Evolutionary conservation across 2,888 invertebrate species (phyloP).

Genomic region (Aspidiotus destructor): DNA sequence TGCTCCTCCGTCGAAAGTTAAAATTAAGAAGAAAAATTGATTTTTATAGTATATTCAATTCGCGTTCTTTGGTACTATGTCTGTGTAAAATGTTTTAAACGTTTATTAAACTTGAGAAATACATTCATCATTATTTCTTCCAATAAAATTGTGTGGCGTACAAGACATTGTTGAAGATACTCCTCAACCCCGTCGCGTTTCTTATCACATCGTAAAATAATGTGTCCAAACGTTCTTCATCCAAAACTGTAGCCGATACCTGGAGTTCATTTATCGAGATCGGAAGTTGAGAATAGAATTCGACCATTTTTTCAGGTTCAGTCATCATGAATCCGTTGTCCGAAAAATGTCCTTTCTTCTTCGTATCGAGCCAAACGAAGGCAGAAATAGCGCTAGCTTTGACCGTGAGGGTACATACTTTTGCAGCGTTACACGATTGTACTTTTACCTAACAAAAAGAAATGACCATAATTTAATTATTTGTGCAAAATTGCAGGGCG

Average conservation of each 20-base stretch:
- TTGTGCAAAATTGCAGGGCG: no score
- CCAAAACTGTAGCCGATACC: slow-evolving; percentile 3
- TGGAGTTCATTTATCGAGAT: slow-evolving; percentile 2
- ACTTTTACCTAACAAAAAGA: slow-evolving; percentile 38
- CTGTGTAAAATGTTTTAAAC: not conserved
- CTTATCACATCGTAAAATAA: not conserved
- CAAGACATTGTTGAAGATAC: not conserved
- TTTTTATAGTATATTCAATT: not conserved
- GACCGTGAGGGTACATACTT: slow-evolving; percentile 42
- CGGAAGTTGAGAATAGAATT: not conserved
- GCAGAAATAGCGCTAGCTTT: slow-evolving; percentile 50
- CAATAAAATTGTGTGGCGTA: not conserved
- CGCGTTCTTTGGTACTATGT: not conserved
- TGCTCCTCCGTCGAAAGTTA: slow-evolving; percentile 61
- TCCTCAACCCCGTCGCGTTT: not conserved
- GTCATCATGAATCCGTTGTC: slow-evolving; percentile 58
- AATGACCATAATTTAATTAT: not conserved
- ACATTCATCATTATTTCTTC: not conserved
- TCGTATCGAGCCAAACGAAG: slow-evolving; percentile 60
- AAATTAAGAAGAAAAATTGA: slow-evolving; percentile 41
- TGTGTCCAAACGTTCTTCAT: not conserved
- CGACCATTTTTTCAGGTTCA: slow-evolving; percentile 9
- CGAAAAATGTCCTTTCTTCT: slow-evolving; percentile 54
- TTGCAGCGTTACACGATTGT: slow-evolving; percentile 34
- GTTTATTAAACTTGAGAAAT: not conserved